Conservation (phyloP, 2,888 invertebrate species). For the Drosophila hamatofila region DNA sequence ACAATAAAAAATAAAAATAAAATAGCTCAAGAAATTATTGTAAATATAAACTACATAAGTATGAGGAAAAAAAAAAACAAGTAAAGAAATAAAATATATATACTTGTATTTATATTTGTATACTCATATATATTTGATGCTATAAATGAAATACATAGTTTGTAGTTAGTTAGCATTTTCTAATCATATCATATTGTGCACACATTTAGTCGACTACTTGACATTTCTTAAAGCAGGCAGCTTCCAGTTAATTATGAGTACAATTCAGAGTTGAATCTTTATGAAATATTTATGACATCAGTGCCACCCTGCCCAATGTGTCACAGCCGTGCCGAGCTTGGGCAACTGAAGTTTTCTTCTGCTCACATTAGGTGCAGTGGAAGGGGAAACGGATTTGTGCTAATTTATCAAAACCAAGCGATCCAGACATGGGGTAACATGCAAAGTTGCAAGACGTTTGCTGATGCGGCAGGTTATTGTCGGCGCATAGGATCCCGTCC, state of each 20-base stretch:
- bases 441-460: slow-evolving; percentile 69
- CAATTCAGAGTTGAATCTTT: background rate
- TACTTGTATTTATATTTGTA: background rate
- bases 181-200: background rate
- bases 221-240: background rate
- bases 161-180: background rate
- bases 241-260: background rate
- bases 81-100: background rate
- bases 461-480: slow-evolving; percentile 73
- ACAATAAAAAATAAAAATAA: background rate
- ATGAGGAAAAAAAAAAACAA: too few relatives aligned
- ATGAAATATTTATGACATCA: slow-evolving; percentile 21
- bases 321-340: background rate
- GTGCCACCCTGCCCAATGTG: background rate
- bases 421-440: slow-evolving; percentile 57
- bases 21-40: too few relatives aligned
- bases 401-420: slow-evolving; percentile 72
- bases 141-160: background rate
- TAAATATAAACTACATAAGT: background rate
- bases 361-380: background rate
- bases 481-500: slow-evolving; percentile 6
- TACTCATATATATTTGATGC: background rate
- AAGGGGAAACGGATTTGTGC: slow-evolving; percentile 41
- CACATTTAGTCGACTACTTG: background rate
- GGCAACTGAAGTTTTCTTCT: background rate